Evolutionary conservation across 1,140 invertebrate genomes (phyloP), one percentile per base, ranked within the genome.

Genomic region (Drosophila azteca): DNA sequence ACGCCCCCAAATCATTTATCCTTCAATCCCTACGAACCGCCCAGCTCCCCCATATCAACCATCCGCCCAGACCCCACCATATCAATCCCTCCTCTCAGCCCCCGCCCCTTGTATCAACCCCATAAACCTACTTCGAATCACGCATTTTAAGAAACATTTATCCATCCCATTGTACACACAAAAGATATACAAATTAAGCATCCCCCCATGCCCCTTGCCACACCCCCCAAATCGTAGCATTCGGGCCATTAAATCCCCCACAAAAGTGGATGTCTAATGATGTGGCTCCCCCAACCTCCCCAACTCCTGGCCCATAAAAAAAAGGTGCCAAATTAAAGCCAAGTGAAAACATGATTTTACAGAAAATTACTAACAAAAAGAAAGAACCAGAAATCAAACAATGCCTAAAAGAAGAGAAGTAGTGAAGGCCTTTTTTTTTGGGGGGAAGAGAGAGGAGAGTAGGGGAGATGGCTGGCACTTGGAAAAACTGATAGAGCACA

Each of bases 401-500:
- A 72, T 61, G 51, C 69, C 68, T 52, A 69, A 78, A 60, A 73
- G 66, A 20, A 20, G 17, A 20, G 17, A 20, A 29, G 26, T 2
- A 24, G 17, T 55, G 51, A 43, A 60, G 78, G 61, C 64, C 67
- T 75, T 51, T 43, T 66, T 66, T 49, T 35, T 4, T 13, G 35
- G 31, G 17, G 17, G 17, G 17, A 20, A 1, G 17, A 20, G 17
- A 20, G 17, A 20, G 17, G 17, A 20, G 17, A 20, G n/a, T n/a
- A 9, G 17, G 9, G 26, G 22, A 77, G 77, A 84, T 84, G 52
- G 61, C 50, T 69, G 46, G 45, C 35, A 55, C 46, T 17, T 17
- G 46, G 15, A 53, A 62, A 39, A 63, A 60, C 77, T 63, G 81
- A 85, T 85, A 85, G 74, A 81, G 81, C 81, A 85, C 81, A 85